Conservation (phyloP, 2,888 invertebrate species). For the Perdita meconis region DNA sequence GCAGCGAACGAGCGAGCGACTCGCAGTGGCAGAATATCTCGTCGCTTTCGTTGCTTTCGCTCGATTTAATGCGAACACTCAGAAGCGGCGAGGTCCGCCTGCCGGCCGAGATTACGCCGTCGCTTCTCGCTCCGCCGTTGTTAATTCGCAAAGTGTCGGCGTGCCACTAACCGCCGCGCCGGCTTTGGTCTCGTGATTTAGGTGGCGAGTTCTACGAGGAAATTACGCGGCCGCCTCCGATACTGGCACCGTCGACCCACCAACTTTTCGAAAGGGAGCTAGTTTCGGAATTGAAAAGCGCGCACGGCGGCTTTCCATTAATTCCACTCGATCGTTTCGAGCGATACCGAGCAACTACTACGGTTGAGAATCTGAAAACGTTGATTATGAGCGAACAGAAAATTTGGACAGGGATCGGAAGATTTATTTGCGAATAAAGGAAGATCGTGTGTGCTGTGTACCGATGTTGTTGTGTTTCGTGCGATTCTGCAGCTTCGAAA, state of each 20-base stretch:
- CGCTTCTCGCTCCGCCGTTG: slow-evolving; percentile 33
- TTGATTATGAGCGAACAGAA: no score
- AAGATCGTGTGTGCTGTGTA: neutral
- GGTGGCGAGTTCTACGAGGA: slow-evolving; percentile 21
- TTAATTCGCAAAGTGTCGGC: slow-evolving; percentile 46
- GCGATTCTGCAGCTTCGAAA: neutral
- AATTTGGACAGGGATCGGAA: neutral
- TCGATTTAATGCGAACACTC: slow-evolving; percentile 30
- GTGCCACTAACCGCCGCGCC: slow-evolving; percentile 41
- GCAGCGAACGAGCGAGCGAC: slow-evolving; percentile 24
- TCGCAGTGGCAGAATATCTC: slow-evolving; percentile 6
- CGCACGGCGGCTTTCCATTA: neutral
- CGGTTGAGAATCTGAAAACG: no score
- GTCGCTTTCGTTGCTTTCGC: slow-evolving; percentile 23
- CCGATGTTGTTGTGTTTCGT: neutral
- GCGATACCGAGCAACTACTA: no score
- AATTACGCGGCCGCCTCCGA: slow-evolving; percentile 36
- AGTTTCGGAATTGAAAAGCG: slow-evolving; percentile 16
- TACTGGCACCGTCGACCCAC: slow-evolving; percentile 34
- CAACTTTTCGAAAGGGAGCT: slow-evolving; percentile 34
- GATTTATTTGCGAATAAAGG: neutral
- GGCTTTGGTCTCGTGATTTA: slow-evolving; percentile 50
- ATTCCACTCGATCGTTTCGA: neutral
- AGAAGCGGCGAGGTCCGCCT: neutral
- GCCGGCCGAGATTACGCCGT: slow-evolving; percentile 16